Conservation (phyloP, 2,888 invertebrate species). For the Pocota personata region DNA sequence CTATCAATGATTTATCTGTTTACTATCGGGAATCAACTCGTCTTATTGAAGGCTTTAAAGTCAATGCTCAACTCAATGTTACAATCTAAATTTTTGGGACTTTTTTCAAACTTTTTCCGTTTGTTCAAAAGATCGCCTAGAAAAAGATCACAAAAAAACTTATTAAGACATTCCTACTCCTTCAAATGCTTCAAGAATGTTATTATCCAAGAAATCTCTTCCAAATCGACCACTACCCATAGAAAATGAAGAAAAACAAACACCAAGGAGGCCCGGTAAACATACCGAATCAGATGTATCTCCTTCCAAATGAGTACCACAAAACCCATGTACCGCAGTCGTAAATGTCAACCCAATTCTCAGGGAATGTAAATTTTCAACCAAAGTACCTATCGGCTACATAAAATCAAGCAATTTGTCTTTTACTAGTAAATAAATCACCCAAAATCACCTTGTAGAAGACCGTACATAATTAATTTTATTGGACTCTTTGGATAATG, state of each 20-base stretch:
- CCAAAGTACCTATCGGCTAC: neutral
- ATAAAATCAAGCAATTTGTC: slow-evolving; percentile 41
- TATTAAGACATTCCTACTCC: too few relatives aligned
- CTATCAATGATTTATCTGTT: too few relatives aligned
- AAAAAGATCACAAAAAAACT: too few relatives aligned
- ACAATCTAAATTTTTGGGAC: too few relatives aligned
- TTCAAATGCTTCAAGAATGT: neutral
- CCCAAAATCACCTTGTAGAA: neutral
- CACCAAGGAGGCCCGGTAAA: neutral
- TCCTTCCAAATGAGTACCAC: neutral
- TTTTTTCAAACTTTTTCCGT: too few relatives aligned
- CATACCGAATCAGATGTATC: neutral
- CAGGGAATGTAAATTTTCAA: slow-evolving; percentile 17
- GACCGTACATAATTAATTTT: slow-evolving; percentile 25
- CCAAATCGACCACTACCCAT: neutral
- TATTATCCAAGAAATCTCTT: neutral
- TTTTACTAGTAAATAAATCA: slow-evolving; percentile 39
- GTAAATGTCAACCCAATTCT: slow-evolving; percentile 52
- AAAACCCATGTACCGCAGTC: slow-evolving; percentile 5
- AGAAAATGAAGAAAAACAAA: neutral
- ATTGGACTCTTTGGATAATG: neutral
- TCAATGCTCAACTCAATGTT: too few relatives aligned
- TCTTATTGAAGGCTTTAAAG: too few relatives aligned
- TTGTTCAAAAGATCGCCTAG: too few relatives aligned
- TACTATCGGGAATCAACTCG: too few relatives aligned